phyloP scores from a whole-genome alignment of 2,113 vertebrate genomes.

The Cheirogaleus medius region DNA sequence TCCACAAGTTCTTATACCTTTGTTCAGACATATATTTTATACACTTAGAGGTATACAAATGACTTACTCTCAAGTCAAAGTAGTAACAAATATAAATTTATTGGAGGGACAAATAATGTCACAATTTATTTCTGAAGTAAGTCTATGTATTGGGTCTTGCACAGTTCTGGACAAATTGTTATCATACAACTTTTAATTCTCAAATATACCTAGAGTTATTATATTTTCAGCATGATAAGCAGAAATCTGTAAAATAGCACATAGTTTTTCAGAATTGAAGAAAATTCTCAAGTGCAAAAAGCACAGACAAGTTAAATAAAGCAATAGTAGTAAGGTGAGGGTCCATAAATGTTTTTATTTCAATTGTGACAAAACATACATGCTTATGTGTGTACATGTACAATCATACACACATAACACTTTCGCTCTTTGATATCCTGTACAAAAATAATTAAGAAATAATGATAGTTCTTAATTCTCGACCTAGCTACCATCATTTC shows the following conservation, averaged over 20 bases:
- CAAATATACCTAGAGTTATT: neutral
- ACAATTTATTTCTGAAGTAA: neutral
- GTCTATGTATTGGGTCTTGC: neutral
- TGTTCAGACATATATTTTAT: neutral
- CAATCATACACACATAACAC: rapidly evolving
- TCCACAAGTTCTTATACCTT: neutral
- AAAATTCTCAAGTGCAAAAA: neutral
- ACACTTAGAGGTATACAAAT: neutral
- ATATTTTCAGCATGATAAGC: neutral
- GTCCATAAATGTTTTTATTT: neutral
- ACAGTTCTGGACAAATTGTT: neutral
- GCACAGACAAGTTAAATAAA: neutral
- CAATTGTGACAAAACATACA: neutral
- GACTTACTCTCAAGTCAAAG: neutral
- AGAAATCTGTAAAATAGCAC: neutral
- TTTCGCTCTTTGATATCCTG: neutral
- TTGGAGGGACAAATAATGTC: neutral
- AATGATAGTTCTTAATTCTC: neutral
- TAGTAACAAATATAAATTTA: neutral
- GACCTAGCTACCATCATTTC: neutral
- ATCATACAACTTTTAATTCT: neutral
- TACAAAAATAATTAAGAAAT: neutral
- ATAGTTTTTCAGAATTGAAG: neutral
- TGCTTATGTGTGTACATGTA: neutral
- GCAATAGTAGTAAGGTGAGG: neutral